Base-by-base conservation (phyloP, 2,888 invertebrate species). In the Patella caerulea region DNA sequence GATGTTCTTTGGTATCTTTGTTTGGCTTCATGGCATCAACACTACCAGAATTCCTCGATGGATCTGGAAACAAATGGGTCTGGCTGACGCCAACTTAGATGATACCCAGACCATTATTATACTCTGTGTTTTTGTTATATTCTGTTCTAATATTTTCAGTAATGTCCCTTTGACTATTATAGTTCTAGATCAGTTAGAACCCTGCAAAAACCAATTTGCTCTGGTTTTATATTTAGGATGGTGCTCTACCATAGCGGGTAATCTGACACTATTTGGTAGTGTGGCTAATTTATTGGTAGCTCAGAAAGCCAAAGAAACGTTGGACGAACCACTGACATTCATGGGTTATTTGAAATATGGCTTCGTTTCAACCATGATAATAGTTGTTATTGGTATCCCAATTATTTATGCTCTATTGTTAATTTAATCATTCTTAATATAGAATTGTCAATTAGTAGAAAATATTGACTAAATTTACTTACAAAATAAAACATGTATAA, bases 211-310 rank as follows among this genome's bases (percentile, higher is more conserved):
- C 45, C 82, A 83, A 75, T 59, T 83, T 2, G 74, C 72, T 29
- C 73, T 83, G 29, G 83, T 85, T 4, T 74, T 85, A 2, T 83
- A 83, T 74, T 73, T 85, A 53, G 83, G 82, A 3, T 85, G 84
- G 84, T 56, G 76, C 17, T 74, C 83, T 7, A 83, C 84, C 9
- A 78, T 85, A 17, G 84, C 83, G 3, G 85, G 85, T 0, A 85
- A 83, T 54, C 73, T 85, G 73, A 85, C 85, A 5, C 77, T 83
- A 45, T 83, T 83, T 70, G 83, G 84, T 24, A 82, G 84, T 59
- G 85, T 84, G 2, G 81, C 85, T 7, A 84, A 82, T 78, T 45
- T 83, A 1, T 81, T 85, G 29, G 85, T 85, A 52, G 81, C 83
- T 14, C 81, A 82, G 54, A 83, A 82, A 69, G 73, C 82, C 2